phyloP scores from a whole-genome alignment of 2,797 vertebrate genomes.

The Limnodromus scolopaceus region DNA sequence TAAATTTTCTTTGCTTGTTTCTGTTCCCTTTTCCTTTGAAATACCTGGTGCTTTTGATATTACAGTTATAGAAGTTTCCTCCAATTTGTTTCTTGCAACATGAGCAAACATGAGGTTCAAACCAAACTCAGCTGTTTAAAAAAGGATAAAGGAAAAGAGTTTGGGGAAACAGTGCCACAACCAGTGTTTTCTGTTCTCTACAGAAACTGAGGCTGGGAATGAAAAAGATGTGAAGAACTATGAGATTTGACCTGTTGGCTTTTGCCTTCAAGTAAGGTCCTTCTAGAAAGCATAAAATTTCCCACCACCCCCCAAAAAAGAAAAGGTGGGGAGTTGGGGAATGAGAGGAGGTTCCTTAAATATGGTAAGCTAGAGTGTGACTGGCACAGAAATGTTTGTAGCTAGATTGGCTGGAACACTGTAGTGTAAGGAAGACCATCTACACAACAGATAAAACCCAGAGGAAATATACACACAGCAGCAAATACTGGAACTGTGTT shows the following conservation, averaged over 20 bases:
- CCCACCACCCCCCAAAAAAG: fast-evolving
- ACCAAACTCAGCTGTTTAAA: neutral
- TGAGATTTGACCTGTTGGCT: neutral
- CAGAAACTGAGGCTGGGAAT: neutral
- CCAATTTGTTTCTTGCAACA: neutral
- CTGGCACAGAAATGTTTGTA: neutral
- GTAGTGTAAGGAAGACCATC: neutral
- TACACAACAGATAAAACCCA: neutral
- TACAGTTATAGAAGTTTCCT: neutral
- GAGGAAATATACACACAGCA: neutral
- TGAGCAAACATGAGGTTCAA: neutral
- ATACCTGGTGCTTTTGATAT: neutral
- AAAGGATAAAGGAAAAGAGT: neutral
- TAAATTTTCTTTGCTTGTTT: neutral
- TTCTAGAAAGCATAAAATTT: neutral
- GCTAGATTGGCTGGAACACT: neutral
- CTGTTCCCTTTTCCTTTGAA: neutral
- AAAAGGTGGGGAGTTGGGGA: fast-evolving
- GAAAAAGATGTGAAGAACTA: neutral
- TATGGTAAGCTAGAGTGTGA: neutral
- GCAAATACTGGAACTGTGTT: neutral
- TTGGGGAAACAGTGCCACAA: neutral
- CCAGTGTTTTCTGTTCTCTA: neutral
- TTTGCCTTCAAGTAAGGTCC: neutral
- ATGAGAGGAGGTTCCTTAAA: neutral